These are phyloP conservation scores for Spinibarbus caldwelli DNA, from an alignment of 2,797 vertebrate species.

Conservation along the genomic window DNA sequence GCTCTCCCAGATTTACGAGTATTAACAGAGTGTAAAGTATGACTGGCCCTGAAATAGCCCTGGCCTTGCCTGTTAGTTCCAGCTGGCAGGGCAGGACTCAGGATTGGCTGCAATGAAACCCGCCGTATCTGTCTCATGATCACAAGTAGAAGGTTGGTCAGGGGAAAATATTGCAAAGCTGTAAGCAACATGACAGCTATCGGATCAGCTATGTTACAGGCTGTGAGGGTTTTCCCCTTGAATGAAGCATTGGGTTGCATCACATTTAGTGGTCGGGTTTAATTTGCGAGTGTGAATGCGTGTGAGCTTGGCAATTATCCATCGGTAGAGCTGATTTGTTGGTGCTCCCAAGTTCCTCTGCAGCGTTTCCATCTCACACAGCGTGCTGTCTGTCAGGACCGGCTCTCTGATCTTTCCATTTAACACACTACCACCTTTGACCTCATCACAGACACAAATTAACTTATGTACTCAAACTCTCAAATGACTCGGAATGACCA, in stretches of 20 bases:
- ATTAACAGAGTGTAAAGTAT: conserved; percentile 66
- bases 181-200: conserved; percentile 61
- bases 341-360: conserved; percentile 24
- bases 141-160: conserved; percentile 65
- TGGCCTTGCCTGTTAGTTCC: conserved; percentile 66
- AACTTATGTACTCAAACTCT: conserved; percentile 29
- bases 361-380: conserved; percentile 26
- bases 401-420: conserved; percentile 44
- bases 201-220: conserved; percentile 61
- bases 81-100: conserved; percentile 64
- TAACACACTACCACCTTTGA: conserved; percentile 39
- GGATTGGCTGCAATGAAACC: conserved; percentile 65
- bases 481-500: conserved; percentile 27
- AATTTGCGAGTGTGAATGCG: background rate
- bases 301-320: conserved; percentile 8
- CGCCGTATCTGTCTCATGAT: conserved; percentile 60
- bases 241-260: background rate
- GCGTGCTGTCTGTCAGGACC: conserved; percentile 19
- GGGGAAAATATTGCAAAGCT: conserved; percentile 64
- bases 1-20: conserved; percentile 61
- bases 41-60: conserved; percentile 57
- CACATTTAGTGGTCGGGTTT: background rate
- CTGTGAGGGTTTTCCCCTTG: conserved; percentile 55
- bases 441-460: conserved; percentile 34
- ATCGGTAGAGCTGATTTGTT: conserved; percentile 6